Percentiles rank a stretch among this genome's conserved stretches.
These are phyloP conservation scores for Drosophila punjabiensis DNA, from an alignment of 1,140 invertebrate species.

Conservation along the genomic window DNA sequence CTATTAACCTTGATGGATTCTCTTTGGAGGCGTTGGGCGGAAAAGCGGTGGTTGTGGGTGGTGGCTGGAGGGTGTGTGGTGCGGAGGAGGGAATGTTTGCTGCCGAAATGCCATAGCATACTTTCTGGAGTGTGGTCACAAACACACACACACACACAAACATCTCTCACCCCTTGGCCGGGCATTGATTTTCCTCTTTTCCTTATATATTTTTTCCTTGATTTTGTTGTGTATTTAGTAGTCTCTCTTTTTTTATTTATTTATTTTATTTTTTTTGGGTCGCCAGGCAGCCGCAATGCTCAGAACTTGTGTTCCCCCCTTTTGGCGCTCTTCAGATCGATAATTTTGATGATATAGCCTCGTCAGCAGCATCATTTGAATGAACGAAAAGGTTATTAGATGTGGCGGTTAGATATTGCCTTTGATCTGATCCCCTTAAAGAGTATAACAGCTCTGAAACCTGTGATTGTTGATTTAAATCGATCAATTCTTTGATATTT, in stretches of 20 bases:
- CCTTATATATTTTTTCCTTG: slow-evolving; percentile 12
- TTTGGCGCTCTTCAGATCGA: slow-evolving; percentile 20
- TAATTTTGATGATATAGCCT: slow-evolving; percentile 21
- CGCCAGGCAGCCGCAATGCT: slow-evolving; percentile 11
- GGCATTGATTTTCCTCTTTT: slow-evolving; percentile 56
- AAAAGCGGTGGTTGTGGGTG: not conserved
- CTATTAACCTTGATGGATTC: slow-evolving; percentile 73
- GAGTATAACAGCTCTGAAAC: not conserved
- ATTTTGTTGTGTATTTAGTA: slow-evolving; percentile 38
- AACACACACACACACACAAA: slow-evolving; percentile 16
- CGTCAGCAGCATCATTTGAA: slow-evolving; percentile 19
- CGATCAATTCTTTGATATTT: not conserved
- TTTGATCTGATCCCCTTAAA: not conserved
- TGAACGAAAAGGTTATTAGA: slow-evolving; percentile 17
- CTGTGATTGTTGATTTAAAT: not conserved
- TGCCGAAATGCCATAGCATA: slow-evolving; percentile 65
- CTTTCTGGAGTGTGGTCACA: slow-evolving; percentile 56
- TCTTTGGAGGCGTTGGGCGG: slow-evolving; percentile 23
- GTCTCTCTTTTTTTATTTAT: slow-evolving; percentile 2
- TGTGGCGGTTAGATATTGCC: not conserved
- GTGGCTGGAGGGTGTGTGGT: not conserved
- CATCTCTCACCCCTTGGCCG: slow-evolving; percentile 19
- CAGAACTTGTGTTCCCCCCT: slow-evolving; percentile 1
- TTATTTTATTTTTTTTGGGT: slow-evolving; percentile 11
- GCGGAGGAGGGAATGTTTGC: slow-evolving; percentile 18